Evolutionary conservation across 2,113 vertebrate species (phyloP).

Genomic region (Callithrix jacchus): DNA sequence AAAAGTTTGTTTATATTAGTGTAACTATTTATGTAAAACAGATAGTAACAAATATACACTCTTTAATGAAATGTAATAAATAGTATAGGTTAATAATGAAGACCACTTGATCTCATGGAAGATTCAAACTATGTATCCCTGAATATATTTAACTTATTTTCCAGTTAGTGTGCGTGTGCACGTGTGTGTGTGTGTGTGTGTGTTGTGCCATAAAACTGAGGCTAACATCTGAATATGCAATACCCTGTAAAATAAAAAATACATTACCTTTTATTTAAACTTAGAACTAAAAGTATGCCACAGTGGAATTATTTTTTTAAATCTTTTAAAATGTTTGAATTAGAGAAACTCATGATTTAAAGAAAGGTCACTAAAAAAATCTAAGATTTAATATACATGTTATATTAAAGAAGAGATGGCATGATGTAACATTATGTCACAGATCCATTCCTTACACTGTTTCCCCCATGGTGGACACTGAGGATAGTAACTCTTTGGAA

Average conservation of each 20-base stretch:
- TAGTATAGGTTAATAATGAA: neutral
- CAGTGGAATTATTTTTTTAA: neutral
- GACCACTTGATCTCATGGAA: neutral
- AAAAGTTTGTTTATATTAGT: neutral
- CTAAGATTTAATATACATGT: neutral
- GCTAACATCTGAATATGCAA: neutral
- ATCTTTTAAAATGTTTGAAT: neutral
- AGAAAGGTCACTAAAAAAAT: neutral
- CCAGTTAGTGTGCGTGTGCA: neutral
- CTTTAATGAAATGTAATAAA: neutral
- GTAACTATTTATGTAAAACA: neutral
- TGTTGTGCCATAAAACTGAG: neutral
- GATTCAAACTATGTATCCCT: neutral
- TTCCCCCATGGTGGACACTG: neutral
- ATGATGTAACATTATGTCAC: accelerated
- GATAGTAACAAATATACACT: neutral
- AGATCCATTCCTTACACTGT: neutral
- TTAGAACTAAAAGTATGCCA: neutral
- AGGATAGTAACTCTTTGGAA: neutral
- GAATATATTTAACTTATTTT: neutral
- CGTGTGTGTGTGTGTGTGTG: neutral
- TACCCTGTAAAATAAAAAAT: neutral
- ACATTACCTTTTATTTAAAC: neutral
- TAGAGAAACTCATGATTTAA: neutral
- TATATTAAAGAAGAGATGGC: neutral